phyloP scores from a whole-genome alignment of 1,140 invertebrate species.

The Zaprionus camerounensis region DNA sequence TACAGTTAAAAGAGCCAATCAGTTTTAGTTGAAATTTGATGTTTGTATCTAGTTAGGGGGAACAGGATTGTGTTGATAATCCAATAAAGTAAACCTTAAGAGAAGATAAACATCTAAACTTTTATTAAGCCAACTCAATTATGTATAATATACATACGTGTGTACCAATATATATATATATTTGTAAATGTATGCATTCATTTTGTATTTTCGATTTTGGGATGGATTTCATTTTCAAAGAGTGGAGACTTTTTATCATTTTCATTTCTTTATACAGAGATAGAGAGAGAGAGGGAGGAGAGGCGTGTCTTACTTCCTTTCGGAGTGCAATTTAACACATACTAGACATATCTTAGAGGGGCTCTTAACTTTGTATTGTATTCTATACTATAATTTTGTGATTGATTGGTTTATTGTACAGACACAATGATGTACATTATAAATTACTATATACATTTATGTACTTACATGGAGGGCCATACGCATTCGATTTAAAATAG shows the following conservation, averaged over 20 bases:
- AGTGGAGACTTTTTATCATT: conserved; percentile 26
- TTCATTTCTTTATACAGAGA: neutral
- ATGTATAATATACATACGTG: conserved; percentile 66
- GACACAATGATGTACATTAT: neutral
- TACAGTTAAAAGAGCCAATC: conserved; percentile 41
- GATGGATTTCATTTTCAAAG: conserved; percentile 15
- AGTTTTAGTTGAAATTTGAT: conserved; percentile 43
- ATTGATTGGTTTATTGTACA: conserved; percentile 31
- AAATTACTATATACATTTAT: conserved; percentile 10
- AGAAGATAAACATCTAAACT: conserved; percentile 25
- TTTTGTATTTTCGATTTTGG: conserved; percentile 48
- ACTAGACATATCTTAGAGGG: conserved; percentile 60
- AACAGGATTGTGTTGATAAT: conserved; percentile 10
- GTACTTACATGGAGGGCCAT: conserved; percentile 24
- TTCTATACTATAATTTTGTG: conserved; percentile 8
- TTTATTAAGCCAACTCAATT: conserved; percentile 54
- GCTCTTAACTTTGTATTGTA: conserved; percentile 15
- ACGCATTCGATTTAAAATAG: conserved; percentile 48
- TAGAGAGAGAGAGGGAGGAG: neutral
- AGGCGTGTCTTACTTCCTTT: conserved; percentile 6
- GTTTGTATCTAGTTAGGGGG: conserved; percentile 38
- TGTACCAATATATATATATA: conserved; percentile 70
- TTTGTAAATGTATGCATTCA: conserved; percentile 61
- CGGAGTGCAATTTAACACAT: conserved; percentile 39
- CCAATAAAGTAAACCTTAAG: conserved; percentile 29